These are phyloP conservation scores for Dicyrtoma fusca DNA, from an alignment of 2,888 invertebrate species.

Conservation along the genomic window DNA sequence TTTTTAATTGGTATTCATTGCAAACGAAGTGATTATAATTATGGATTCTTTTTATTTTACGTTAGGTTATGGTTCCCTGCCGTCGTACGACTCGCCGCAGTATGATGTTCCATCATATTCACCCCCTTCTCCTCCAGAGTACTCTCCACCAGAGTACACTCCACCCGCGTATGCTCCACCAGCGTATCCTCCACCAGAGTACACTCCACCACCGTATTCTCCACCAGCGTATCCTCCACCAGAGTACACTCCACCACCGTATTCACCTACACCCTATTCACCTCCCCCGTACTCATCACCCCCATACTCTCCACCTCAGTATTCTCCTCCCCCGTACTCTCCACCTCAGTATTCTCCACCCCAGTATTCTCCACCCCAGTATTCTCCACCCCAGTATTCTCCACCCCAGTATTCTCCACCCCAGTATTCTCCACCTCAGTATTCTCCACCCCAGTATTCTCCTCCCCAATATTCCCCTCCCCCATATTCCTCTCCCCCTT, in stretches of 20 bases:
- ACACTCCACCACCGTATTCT: conserved; percentile 34
- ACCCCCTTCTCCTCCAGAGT: background rate
- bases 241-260: conserved; percentile 7
- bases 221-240: conserved; percentile 31
- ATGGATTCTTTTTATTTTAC: too few relatives aligned
- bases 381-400: background rate
- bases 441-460: background rate
- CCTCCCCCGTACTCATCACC: conserved; percentile 2
- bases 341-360: too few relatives aligned
- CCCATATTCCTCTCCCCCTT: background rate
- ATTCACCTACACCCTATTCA: background rate
- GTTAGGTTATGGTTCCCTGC: too few relatives aligned
- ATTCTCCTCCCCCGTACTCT: too few relatives aligned
- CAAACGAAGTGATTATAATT: too few relatives aligned
- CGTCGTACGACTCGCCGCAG: too few relatives aligned
- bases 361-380: background rate
- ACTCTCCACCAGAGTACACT: background rate
- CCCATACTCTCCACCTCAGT: background rate
- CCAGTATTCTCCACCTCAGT: background rate
- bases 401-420: conserved; percentile 3
- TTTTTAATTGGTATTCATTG: too few relatives aligned
- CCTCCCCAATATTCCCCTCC: background rate
- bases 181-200: conserved; percentile 30
- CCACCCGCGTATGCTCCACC: conserved; percentile 9
- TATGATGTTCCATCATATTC: too few relatives aligned